phyloP scores from a whole-genome alignment of 2,113 vertebrate genomes.

The Ictalurus punctatus region DNA sequence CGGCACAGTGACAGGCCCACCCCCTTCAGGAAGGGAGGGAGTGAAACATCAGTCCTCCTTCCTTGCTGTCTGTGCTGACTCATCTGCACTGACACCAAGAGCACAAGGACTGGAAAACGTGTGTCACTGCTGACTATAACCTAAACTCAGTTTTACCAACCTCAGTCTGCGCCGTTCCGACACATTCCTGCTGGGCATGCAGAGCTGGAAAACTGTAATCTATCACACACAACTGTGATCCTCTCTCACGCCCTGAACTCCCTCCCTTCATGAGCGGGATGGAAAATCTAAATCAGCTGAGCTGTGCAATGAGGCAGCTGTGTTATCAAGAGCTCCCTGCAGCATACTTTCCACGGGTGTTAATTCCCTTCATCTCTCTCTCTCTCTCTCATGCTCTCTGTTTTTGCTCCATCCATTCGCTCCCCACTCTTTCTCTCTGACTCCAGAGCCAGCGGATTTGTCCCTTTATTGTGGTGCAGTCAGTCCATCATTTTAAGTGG shows the following conservation, averaged over 20 bases:
- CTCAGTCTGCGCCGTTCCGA: slow-evolving; percentile 32
- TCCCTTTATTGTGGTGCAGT: slow-evolving; percentile 30
- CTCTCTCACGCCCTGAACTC: slow-evolving; percentile 17
- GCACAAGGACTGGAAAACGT: slow-evolving; percentile 52
- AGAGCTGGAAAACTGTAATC: slow-evolving; percentile 34
- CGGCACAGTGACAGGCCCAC: slow-evolving; percentile 27
- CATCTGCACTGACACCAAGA: slow-evolving; percentile 46
- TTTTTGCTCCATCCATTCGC: slow-evolving; percentile 7
- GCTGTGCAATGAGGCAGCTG: slow-evolving; percentile 53
- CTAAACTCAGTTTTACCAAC: slow-evolving; percentile 39
- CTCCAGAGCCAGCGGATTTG: slow-evolving; percentile 36
- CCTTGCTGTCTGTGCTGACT: slow-evolving; percentile 49
- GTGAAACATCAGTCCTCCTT: slow-evolving; percentile 19
- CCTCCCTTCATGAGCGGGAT: slow-evolving; percentile 34
- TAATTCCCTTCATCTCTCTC: slow-evolving; percentile 35
- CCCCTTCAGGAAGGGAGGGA: slow-evolving; percentile 41
- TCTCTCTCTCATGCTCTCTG: not conserved
- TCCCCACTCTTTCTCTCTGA: slow-evolving; percentile 10
- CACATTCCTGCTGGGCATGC: slow-evolving; percentile 38
- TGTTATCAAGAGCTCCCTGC: slow-evolving; percentile 54
- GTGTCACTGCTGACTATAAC: slow-evolving; percentile 40
- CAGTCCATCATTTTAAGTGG: slow-evolving; percentile 45
- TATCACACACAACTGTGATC: slow-evolving; percentile 11
- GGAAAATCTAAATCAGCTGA: slow-evolving; percentile 59
- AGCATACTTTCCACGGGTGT: slow-evolving; percentile 58